phyloP scores from a whole-genome alignment of 2,888 invertebrate species.

The Idaea straminata region DNA sequence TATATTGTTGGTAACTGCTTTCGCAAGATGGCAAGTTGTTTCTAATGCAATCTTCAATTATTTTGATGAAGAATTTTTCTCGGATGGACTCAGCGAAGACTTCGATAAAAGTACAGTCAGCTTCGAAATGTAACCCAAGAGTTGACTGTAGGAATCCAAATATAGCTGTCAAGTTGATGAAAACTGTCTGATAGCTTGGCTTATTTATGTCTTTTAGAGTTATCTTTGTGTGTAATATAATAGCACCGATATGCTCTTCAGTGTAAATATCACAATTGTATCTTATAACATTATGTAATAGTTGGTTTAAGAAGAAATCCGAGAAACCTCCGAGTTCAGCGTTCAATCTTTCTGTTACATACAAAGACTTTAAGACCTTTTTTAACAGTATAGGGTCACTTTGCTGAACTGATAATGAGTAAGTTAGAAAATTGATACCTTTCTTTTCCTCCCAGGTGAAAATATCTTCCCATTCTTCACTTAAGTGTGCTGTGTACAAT shows the following conservation, averaged over 20 bases:
- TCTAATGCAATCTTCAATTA: conserved; percentile 69
- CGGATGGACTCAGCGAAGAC: conserved; percentile 62
- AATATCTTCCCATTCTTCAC: conserved; percentile 69
- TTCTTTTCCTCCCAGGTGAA: conserved; percentile 66
- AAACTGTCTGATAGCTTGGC: conserved; percentile 66
- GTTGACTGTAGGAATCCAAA: conserved; percentile 73
- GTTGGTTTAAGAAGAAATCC: conserved; percentile 64
- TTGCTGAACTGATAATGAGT: conserved; percentile 65
- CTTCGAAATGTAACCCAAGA: conserved; percentile 62
- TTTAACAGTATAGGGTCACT: conserved; percentile 62
- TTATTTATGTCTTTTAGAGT: conserved; percentile 52
- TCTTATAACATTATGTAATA: conserved; percentile 64
- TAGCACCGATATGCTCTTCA: conserved; percentile 66
- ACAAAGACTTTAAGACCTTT: conserved; percentile 64
- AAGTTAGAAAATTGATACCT: conserved; percentile 56
- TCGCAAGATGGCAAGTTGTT: conserved; percentile 67
- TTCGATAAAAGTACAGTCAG: conserved; percentile 61
- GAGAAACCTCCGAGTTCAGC: conserved; percentile 67
- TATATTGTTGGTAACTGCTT: conserved; percentile 62
- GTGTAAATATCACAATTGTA: conserved; percentile 70
- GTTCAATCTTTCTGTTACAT: conserved; percentile 60
- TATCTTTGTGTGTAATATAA: conserved; percentile 69
- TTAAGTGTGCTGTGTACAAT: conserved; percentile 62
- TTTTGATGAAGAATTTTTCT: conserved; percentile 65
- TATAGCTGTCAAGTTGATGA: conserved; percentile 68